phyloP scores from a whole-genome alignment of 2,797 vertebrate genomes.

The Gouania willdenowi region DNA sequence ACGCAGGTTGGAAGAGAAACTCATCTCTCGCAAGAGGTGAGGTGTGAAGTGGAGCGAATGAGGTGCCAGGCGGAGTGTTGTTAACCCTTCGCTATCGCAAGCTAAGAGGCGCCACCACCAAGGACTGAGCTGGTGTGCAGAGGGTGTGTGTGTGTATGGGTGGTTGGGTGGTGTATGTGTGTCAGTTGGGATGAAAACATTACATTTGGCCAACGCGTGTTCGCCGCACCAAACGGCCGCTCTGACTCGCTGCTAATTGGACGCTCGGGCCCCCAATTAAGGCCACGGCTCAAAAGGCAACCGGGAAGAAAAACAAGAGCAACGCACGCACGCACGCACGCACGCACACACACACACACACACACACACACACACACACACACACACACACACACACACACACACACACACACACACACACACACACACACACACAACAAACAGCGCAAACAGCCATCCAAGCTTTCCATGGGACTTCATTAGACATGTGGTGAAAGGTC shows the following conservation, averaged over 20 bases:
- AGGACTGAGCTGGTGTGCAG: constrained; percentile 1
- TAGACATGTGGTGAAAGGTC: constrained; percentile 59
- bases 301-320: constrained; percentile 73
- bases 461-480: constrained; percentile 66
- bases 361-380: constrained; percentile 5
- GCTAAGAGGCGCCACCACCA: constrained; percentile 26
- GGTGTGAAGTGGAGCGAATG: constrained; percentile 33
- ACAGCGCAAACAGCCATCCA: neutral
- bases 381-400: constrained; percentile 6
- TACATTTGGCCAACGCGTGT: constrained; percentile 65
- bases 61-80: constrained; percentile 21
- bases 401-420: neutral
- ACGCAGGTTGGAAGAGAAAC: constrained; percentile 35
- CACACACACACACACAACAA: too few relatives aligned
- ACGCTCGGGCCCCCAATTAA: constrained; percentile 86
- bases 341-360: neutral
- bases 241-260: constrained; percentile 79
- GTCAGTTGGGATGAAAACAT: constrained; percentile 34
- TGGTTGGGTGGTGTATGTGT: neutral
- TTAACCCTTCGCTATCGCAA: constrained; percentile 28
- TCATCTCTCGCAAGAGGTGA: constrained; percentile 27
- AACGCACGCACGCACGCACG: constrained; percentile 13
- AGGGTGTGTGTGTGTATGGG: neutral
- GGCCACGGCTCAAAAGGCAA: constrained; percentile 77
- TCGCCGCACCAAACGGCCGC: constrained; percentile 64